A percentile compares a stretch with the other conserved stretches of the same genome.
Conservation (phyloP, 2,888 invertebrate species). For the Ametastegia equiseti region DNA sequence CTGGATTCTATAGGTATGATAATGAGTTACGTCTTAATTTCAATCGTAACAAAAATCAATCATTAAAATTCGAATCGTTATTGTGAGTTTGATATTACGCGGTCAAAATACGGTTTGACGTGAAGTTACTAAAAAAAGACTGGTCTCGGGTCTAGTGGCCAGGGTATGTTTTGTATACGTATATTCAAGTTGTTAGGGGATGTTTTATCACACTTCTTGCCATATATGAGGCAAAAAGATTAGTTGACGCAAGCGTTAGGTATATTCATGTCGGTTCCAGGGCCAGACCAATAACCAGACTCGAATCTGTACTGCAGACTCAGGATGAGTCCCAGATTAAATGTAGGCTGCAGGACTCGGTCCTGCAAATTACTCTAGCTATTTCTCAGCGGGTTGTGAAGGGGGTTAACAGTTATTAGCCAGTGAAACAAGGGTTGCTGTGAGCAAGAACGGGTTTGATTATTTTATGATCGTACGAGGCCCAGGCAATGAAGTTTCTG, state of each 20-base stretch:
- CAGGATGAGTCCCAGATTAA: not conserved
- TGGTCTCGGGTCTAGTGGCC: not conserved
- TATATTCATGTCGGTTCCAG: constrained; percentile 18
- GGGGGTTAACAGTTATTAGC: constrained; percentile 38
- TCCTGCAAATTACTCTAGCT: not conserved
- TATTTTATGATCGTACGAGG: constrained; percentile 40
- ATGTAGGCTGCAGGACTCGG: not conserved
- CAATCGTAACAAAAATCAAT: not conserved
- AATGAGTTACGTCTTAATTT: not conserved
- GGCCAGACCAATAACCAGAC: not conserved
- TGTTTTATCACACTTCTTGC: constrained; percentile 31
- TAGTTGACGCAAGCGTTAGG: constrained; percentile 1
- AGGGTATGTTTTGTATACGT: constrained; percentile 25
- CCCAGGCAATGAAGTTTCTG: not conserved
- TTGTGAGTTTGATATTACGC: not conserved
- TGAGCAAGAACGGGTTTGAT: constrained; percentile 40
- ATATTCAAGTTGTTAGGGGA: constrained; percentile 18
- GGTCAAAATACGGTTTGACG: not conserved
- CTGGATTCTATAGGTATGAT: not conserved
- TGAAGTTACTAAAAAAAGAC: not conserved
- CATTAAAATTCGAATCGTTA: not conserved
- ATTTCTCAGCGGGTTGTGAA: constrained; percentile 20
- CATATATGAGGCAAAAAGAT: not conserved
- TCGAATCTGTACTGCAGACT: not conserved
- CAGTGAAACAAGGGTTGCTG: constrained; percentile 30